Evolutionary conservation across 2,888 invertebrate genomes (phyloP).

Genomic region (Teleogryllus oceanicus): DNA sequence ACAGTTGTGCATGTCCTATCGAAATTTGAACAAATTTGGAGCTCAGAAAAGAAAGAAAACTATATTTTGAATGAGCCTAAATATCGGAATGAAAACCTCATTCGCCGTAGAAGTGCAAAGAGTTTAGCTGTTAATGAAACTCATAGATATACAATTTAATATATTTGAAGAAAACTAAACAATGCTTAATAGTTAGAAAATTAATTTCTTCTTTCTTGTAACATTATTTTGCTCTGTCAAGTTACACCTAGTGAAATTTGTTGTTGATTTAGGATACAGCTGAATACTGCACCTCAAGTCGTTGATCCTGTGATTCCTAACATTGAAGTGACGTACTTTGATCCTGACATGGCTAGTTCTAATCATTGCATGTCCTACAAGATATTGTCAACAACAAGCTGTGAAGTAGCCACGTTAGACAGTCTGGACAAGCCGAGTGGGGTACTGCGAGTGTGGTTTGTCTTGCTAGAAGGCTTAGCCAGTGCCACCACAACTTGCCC

Average conservation of each 20-base stretch:
- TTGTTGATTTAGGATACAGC: conserved; percentile 45
- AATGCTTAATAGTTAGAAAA: conserved; percentile 40
- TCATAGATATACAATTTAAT: too few species aligned
- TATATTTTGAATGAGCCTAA: too few species aligned
- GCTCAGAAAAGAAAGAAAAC: too few species aligned
- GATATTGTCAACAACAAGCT: conserved; percentile 54
- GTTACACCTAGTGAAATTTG: background rate
- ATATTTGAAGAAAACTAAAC: too few species aligned
- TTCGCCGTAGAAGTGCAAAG: too few species aligned
- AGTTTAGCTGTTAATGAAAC: too few species aligned
- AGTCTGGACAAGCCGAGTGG: conserved; percentile 76
- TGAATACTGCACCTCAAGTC: conserved; percentile 48
- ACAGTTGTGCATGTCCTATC: too few species aligned
- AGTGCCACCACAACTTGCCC: conserved; percentile 63
- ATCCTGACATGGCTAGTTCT: conserved; percentile 54
- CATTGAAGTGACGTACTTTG: conserved; percentile 66
- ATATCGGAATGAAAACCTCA: too few species aligned
- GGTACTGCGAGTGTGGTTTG: conserved; percentile 85
- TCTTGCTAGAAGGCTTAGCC: conserved; percentile 74
- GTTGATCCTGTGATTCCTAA: conserved; percentile 84
- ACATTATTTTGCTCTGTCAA: background rate
- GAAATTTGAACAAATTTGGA: too few species aligned
- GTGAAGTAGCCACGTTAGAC: conserved; percentile 56
- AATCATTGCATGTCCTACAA: conserved; percentile 61
- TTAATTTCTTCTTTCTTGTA: conserved; percentile 42